phyloP scores from a whole-genome alignment of 2,888 invertebrate genomes.

The Lamellibrachia columna region DNA sequence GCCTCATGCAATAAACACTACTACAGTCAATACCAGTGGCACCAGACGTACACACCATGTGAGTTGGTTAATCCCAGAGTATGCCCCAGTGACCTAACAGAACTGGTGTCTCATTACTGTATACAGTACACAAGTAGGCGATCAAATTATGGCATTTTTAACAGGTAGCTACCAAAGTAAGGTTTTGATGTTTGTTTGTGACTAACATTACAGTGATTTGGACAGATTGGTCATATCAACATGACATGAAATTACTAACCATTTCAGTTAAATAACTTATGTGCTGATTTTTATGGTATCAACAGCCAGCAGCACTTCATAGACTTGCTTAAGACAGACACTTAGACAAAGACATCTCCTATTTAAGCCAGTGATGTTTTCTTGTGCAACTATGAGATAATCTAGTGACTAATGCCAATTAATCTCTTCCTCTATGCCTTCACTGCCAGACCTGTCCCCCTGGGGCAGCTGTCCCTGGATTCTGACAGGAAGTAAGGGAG shows the following conservation, averaged over 20 bases:
- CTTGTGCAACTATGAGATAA: not conserved
- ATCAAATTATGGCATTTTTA: not conserved
- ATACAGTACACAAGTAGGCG: not conserved
- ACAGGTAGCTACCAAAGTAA: not conserved
- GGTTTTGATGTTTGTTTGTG: too few species aligned
- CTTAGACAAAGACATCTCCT: not conserved
- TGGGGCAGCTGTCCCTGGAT: not conserved
- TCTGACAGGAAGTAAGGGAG: not conserved
- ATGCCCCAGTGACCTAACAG: too few species aligned
- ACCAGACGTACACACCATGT: too few species aligned
- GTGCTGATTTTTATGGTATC: not conserved
- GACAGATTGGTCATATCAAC: not conserved
- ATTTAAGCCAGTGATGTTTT: not conserved
- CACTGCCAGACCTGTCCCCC: not conserved
- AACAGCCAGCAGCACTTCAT: not conserved
- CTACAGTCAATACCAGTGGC: not conserved
- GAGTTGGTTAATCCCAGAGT: too few species aligned
- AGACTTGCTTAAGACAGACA: not conserved
- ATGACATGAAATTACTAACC: not conserved
- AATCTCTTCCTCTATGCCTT: not conserved
- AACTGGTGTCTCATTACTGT: too few species aligned
- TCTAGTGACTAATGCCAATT: not conserved
- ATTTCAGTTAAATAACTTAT: not conserved
- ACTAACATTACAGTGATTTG: not conserved
- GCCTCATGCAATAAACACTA: not conserved